Base-by-base conservation (phyloP, 2,797 vertebrate species). In the Syndactyla subalaris region DNA sequence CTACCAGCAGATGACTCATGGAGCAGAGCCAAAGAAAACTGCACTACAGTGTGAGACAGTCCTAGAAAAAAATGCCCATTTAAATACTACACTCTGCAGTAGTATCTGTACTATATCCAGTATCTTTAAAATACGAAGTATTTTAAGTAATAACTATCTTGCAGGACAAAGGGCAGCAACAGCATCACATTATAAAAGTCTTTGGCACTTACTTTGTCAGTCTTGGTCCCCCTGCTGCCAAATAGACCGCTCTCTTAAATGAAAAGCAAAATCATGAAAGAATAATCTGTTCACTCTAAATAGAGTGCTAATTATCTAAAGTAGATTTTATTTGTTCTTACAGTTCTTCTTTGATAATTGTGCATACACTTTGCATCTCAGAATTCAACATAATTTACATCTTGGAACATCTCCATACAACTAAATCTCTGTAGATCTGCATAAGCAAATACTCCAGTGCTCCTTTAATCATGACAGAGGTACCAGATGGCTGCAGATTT, bases 401-500 rank as follows among this genome's bases (percentile, higher is more conserved):
- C 59, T 71, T 89, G 52, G 68, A 89, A 72, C 59, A 79, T 89
- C 38, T 55, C 52, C 48, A 36, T 80, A 89, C 59, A 84, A 73
- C 59, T 76, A 66, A 72, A 79, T 75, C 82, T 88, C 77, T 73
- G 29, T 26, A 81, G 79, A 83, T 49, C 59, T 48, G 70, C 68
- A 48, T 38, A 89, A 81, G 85, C 63, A 81, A 93, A 80, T 62
- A 81, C 62, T 57, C 51, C 58, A 83, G 79, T 30, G 14, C 75
- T 89, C 59, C 59, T 66, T 76, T 86, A 91, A 79, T 36, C 68
- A 92, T 57, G 79, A 78, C 73, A 94, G 92, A 86, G 76, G 63
- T 59, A 91, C 62, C 89, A 96, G 91, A 94, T 89, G 76, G 83
- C 58, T 88, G 66, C 79, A 49, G 84, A 58, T 93, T 88, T 90